Evolutionary conservation across 1,140 invertebrate genomes (phyloP), one percentile per base, ranked within the genome.

Genomic region (Cardiocondyla obscurior): DNA sequence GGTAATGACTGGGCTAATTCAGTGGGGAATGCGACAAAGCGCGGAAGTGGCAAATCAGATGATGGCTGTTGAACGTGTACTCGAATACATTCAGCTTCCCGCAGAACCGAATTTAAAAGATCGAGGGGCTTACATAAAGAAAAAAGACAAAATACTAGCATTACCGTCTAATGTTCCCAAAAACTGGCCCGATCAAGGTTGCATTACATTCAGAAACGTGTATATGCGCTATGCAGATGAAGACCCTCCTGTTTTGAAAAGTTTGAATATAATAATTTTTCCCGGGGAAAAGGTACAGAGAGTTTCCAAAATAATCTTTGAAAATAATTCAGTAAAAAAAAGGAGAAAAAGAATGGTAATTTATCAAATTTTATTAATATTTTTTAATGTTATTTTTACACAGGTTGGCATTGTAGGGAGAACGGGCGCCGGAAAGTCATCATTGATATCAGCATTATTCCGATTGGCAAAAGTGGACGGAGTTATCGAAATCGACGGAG

Each of bases 341-440:
- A 16, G 28, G 3, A 19, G 16, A 3, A 49, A 44, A 44, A 44
- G 12, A 16, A 44, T 16, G 44, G 16, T 0, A n/a, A 16, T 46
- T 46, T n/a, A 46, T n/a, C n/a, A n/a, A n/a, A n/a, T n/a, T n/a
- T n/a, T 83, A 46, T 69, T 76, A 14, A 28, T 30, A 53, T 53
- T 6, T 0, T 36, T 55, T 28, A 53, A 33, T 33, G 19, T 58
- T 74, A 36, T 4, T 64, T 10, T 83, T 30, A 46, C 25, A 10
- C 19, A 97, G 95, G 95, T 98, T 70, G 97, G 97, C 2, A 97
- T 98, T 77, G 97, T 98, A 19, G 98, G 98, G 3, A 94, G 97
- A 90, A 98, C 97, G 10, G 98, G 98, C 0, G 98, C 98, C 46
- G 98, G 98, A 16, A 99, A 99, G 92, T 98, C 97, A 0, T 98